phyloP scores from a whole-genome alignment of 1,140 invertebrate genomes.

The Nephila pilipes region DNA sequence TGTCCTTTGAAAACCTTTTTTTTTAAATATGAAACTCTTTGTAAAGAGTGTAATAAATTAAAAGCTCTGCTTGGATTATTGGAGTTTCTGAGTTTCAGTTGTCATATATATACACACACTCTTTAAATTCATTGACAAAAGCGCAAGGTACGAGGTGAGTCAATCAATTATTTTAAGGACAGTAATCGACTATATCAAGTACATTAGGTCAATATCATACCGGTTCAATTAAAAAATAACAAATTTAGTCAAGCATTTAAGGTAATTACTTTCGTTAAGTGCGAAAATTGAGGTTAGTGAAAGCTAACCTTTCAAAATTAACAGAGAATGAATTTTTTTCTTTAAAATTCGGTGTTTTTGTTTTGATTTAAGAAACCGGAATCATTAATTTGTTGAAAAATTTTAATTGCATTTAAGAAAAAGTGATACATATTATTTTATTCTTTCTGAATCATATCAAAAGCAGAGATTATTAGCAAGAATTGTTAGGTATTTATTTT shows the following conservation, averaged over 20 bases:
- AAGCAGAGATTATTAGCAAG: too few relatives aligned
- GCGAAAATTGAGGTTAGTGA: too few relatives aligned
- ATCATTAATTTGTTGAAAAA: too few relatives aligned
- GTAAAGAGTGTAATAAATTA: not conserved
- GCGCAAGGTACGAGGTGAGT: not conserved
- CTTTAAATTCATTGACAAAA: not conserved
- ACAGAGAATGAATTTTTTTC: too few relatives aligned
- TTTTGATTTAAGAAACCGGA: too few relatives aligned
- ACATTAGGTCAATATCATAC: not conserved
- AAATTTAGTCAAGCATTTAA: conserved; percentile 11
- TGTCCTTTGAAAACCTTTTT: too few relatives aligned
- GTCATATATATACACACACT: not conserved
- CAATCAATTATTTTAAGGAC: not conserved
- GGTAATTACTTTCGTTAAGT: not conserved
- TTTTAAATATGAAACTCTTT: not conserved
- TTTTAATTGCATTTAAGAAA: too few relatives aligned
- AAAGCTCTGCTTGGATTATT: not conserved
- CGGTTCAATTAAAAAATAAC: not conserved
- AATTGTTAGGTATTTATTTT: too few relatives aligned
- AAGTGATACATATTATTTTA: too few relatives aligned
- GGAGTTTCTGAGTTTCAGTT: not conserved
- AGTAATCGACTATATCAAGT: not conserved
- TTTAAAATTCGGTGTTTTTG: too few relatives aligned
- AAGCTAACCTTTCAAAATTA: too few relatives aligned
- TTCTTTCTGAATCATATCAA: too few relatives aligned